Evolutionary conservation across 2,797 vertebrate genomes (phyloP).

Genomic region (Phyllotis vaccarum): DNA sequence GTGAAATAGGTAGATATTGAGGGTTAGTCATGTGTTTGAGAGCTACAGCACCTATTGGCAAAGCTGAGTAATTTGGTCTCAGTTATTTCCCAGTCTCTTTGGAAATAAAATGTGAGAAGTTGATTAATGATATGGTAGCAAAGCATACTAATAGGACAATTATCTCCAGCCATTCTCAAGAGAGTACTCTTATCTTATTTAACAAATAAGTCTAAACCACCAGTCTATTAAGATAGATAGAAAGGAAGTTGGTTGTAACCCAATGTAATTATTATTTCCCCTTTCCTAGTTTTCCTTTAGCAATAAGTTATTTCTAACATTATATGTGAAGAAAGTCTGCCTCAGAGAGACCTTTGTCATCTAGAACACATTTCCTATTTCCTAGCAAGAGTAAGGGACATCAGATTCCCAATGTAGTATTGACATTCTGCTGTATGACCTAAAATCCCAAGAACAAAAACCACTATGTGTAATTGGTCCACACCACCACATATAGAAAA

Average conservation of each 20-base stretch:
- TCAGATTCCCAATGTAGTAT: background rate
- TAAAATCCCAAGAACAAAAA: background rate
- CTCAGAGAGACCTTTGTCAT: background rate
- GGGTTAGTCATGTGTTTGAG: too few species aligned
- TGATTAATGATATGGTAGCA: background rate
- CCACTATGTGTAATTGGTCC: background rate
- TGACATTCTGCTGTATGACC: background rate
- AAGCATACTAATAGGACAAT: background rate
- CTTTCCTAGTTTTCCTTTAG: background rate
- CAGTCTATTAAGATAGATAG: background rate
- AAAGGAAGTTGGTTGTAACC: background rate
- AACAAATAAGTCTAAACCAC: background rate
- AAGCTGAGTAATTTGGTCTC: background rate
- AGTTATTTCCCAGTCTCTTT: background rate
- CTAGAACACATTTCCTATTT: slow-evolving; percentile 1
- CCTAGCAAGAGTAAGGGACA: background rate
- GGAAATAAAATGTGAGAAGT: background rate
- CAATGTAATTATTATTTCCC: background rate
- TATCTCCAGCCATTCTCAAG: background rate
- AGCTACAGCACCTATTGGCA: background rate
- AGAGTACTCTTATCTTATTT: background rate
- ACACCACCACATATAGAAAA: background rate
- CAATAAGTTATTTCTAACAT: background rate
- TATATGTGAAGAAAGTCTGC: background rate
- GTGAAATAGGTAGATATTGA: background rate